Evolutionary conservation across 2,888 invertebrate genomes (phyloP).

Genomic region (Charanyca ferruginea): DNA sequence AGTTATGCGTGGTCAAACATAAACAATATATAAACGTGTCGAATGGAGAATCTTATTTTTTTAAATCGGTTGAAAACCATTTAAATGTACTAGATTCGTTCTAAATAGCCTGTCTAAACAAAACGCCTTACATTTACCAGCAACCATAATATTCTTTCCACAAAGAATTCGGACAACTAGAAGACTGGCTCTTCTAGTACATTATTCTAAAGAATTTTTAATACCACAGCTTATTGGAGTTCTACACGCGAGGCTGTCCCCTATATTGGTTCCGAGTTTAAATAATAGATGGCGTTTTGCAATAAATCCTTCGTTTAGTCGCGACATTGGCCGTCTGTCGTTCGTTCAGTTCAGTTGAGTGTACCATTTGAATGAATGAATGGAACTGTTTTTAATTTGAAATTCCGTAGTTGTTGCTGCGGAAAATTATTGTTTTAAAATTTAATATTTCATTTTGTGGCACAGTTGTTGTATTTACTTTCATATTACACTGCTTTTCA

Average conservation of each 20-base stretch:
- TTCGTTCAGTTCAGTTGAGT: conserved; percentile 57
- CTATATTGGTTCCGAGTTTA: conserved; percentile 70
- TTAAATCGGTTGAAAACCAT: background rate
- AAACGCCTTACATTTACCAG: conserved; percentile 13
- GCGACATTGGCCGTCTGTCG: conserved; percentile 64
- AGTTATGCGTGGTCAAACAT: too few species aligned
- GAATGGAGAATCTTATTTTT: background rate
- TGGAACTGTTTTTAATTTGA: conserved; percentile 43
- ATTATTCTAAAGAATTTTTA: conserved; percentile 72
- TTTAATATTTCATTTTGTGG: background rate
- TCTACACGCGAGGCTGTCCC: conserved; percentile 57
- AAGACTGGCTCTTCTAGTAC: conserved; percentile 47
- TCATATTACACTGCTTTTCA: too few species aligned
- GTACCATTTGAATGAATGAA: conserved; percentile 44
- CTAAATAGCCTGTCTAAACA: conserved; percentile 16
- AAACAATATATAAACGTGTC: too few species aligned
- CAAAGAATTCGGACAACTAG: conserved; percentile 50
- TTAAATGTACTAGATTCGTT: background rate
- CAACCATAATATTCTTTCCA: conserved; percentile 51
- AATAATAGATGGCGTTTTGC: conserved; percentile 75
- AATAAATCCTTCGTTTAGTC: conserved; percentile 61
- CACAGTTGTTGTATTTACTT: background rate
- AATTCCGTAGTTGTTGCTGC: conserved; percentile 16
- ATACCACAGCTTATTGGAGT: conserved; percentile 67
- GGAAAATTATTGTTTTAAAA: background rate